Percentiles rank a stretch among this genome's conserved stretches.
Evolutionary conservation across 2,113 vertebrate species (phyloP).

Genomic region (Phocoena sinus): DNA sequence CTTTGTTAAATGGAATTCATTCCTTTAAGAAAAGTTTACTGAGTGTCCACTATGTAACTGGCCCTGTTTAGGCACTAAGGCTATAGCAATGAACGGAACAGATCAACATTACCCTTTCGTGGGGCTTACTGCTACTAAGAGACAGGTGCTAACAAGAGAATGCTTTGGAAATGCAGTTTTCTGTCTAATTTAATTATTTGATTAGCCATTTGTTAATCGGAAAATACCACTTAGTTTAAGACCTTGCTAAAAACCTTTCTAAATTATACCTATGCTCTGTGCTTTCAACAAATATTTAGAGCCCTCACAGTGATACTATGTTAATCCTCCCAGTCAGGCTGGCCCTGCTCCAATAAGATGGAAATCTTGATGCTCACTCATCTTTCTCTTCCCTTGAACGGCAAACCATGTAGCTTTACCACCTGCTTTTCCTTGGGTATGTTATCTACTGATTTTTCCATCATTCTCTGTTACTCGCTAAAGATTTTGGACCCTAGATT

Average conservation of each 20-base stretch:
- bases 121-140: background rate
- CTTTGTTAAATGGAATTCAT: background rate
- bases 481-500: background rate
- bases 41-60: background rate
- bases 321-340: background rate
- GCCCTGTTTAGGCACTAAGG: background rate
- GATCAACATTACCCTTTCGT: background rate
- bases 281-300: background rate
- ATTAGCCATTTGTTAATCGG: background rate
- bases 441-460: background rate
- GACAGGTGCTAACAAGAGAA: background rate
- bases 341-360: background rate
- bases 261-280: background rate
- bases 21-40: background rate
- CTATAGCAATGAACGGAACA: background rate
- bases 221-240: constrained; percentile 18
- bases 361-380: background rate
- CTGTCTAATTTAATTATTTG: background rate
- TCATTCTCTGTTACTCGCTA: background rate
- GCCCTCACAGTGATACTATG: background rate
- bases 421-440: background rate
- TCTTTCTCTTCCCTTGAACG: background rate
- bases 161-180: constrained; percentile 1
- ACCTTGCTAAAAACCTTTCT: background rate
- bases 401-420: background rate